phyloP scores from a whole-genome alignment of 1,140 invertebrate genomes.

The Heterodera carotae region DNA sequence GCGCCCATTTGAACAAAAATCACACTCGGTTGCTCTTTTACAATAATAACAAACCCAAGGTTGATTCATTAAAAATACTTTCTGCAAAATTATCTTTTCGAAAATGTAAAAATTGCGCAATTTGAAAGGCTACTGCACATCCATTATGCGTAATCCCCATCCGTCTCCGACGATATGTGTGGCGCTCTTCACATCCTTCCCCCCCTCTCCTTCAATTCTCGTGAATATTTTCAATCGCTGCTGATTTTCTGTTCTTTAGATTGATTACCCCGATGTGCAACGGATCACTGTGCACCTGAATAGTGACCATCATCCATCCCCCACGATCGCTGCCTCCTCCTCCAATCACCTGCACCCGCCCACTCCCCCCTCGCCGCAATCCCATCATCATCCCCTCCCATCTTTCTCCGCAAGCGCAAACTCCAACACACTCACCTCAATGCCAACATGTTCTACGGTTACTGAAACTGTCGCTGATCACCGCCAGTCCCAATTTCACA shows the following conservation, averaged over 20 bases:
- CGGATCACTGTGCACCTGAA: slow-evolving; percentile 56
- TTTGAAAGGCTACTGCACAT: neutral
- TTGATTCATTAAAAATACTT: neutral
- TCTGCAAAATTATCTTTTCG: too few relatives aligned
- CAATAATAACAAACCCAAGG: too few relatives aligned
- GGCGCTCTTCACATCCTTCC: neutral
- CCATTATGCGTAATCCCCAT: neutral
- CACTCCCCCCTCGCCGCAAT: slow-evolving; percentile 5
- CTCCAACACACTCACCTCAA: slow-evolving; percentile 1
- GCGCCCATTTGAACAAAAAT: neutral
- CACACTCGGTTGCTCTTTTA: neutral
- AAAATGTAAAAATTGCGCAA: neutral
- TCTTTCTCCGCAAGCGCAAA: slow-evolving; percentile 3
- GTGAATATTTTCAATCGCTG: neutral
- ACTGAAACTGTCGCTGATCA: neutral
- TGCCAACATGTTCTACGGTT: neutral
- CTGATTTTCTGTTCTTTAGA: slow-evolving; percentile 41
- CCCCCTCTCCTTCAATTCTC: neutral
- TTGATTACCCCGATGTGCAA: slow-evolving; percentile 56
- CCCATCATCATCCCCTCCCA: slow-evolving; percentile 30
- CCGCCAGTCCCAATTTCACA: neutral
- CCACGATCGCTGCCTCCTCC: neutral
- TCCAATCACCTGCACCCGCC: slow-evolving; percentile 12
- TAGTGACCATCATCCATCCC: slow-evolving; percentile 22
- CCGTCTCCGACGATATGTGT: neutral